A percentile compares a stretch with the other conserved stretches of the same genome.
phyloP scores from a whole-genome alignment of 2,888 invertebrate genomes.

The Leptopilina myrica region DNA sequence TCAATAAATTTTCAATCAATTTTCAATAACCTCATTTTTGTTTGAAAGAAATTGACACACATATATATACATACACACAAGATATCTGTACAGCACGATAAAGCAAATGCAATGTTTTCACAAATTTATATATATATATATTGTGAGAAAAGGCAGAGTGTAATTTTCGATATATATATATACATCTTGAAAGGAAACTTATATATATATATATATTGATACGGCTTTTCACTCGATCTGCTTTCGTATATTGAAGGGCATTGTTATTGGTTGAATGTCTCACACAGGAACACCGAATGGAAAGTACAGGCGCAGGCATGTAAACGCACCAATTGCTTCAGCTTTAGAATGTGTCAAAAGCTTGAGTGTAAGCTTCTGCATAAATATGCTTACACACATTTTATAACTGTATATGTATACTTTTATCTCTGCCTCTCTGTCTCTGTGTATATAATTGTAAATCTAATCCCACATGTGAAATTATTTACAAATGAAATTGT shows the following conservation, averaged over 20 bases:
- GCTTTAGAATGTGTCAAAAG: constrained; percentile 25
- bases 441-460: too few relatives aligned
- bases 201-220: constrained; percentile 18
- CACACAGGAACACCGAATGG: constrained; percentile 20
- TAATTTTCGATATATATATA: not conserved
- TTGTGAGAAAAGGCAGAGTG: not conserved
- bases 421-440: too few relatives aligned
- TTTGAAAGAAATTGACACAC: constrained; percentile 1
- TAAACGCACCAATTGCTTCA: constrained; percentile 13
- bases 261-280: constrained; percentile 22
- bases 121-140: not conserved
- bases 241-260: constrained; percentile 30
- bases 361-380: constrained; percentile 38
- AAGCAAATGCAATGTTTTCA: constrained; percentile 35
- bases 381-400: constrained; percentile 23
- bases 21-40: not conserved
- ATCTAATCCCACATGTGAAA: not conserved
- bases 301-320: constrained; percentile 20
- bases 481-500: not conserved
- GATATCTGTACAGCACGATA: constrained; percentile 30
- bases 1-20: not conserved
- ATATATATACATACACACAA: not conserved
- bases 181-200: constrained; percentile 23
- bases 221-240: constrained; percentile 35
- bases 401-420: not conserved